phyloP scores from a whole-genome alignment of 2,113 vertebrate species.

The Tyto alba region DNA sequence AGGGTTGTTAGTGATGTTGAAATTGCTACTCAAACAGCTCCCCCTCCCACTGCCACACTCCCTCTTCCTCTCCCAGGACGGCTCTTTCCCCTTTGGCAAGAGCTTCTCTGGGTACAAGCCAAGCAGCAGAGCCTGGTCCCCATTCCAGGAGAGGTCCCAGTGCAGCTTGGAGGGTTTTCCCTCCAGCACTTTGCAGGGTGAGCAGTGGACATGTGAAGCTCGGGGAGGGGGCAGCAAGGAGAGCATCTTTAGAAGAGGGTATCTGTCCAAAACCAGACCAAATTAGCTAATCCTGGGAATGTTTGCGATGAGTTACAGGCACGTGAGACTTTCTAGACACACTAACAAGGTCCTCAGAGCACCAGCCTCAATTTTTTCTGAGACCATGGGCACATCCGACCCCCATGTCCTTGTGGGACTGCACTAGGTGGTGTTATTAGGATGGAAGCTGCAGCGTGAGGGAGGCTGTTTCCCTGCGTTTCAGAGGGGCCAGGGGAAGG shows the following conservation, averaged over 20 bases:
- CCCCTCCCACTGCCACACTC: neutral
- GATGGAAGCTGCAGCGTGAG: neutral
- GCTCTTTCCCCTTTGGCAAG: neutral
- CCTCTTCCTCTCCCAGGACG: neutral
- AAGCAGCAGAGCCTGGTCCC: neutral
- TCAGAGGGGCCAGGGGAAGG: neutral
- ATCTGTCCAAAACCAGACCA: neutral
- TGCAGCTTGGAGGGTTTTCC: neutral
- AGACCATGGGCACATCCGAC: neutral
- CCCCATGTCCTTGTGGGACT: neutral
- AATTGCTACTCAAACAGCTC: neutral
- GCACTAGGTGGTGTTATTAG: accelerated
- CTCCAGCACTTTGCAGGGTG: neutral
- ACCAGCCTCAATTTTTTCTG: neutral
- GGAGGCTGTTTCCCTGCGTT: neutral
- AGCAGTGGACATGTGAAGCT: neutral
- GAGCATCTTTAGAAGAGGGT: neutral
- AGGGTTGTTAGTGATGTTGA: neutral
- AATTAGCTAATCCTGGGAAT: neutral
- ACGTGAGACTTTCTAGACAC: neutral
- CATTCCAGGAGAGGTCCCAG: neutral
- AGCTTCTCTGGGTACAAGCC: neutral
- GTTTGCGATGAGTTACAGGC: neutral
- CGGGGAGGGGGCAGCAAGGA: neutral
- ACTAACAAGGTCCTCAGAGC: neutral